Percentiles rank a stretch among this genome's conserved stretches.
Conservation (phyloP, 2,113 vertebrate genomes). For the Rhinopithecus roxellana region DNA sequence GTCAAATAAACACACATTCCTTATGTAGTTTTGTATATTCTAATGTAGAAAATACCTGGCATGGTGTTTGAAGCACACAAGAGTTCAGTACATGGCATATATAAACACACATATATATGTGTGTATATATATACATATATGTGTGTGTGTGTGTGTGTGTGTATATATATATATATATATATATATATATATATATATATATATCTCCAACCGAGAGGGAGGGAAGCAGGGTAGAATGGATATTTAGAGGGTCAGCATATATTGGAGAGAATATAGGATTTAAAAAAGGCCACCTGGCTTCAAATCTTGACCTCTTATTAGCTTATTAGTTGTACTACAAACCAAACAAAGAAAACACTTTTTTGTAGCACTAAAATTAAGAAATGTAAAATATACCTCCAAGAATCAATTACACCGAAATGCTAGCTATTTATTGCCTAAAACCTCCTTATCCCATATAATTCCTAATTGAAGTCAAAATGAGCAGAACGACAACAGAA, state of each 20-base stretch:
- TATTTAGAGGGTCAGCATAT: background rate
- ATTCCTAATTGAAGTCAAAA: background rate
- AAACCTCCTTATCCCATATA: background rate
- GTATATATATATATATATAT: rapidly evolving
- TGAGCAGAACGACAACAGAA: background rate
- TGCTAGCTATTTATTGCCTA: background rate
- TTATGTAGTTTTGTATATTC: background rate
- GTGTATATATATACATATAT: too few species aligned
- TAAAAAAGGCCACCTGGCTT: background rate
- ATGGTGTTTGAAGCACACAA: too few species aligned
- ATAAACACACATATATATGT: too few species aligned
- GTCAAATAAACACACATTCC: background rate
- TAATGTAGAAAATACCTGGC: background rate
- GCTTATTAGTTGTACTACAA: background rate
- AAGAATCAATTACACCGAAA: background rate
- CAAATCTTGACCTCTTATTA: background rate
- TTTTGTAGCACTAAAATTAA: background rate
- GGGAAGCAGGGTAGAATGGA: background rate
- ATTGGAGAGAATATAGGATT: background rate
- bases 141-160: too few species aligned
- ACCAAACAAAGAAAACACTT: background rate
- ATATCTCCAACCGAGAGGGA: background rate
- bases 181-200: too few species aligned
- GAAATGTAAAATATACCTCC: background rate
- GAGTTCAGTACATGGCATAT: rapidly evolving